A percentile compares a stretch with the other conserved stretches of the same genome.
Evolutionary conservation across 2,797 vertebrate genomes (phyloP).

Genomic region (Gymnopithys bicolor): DNA sequence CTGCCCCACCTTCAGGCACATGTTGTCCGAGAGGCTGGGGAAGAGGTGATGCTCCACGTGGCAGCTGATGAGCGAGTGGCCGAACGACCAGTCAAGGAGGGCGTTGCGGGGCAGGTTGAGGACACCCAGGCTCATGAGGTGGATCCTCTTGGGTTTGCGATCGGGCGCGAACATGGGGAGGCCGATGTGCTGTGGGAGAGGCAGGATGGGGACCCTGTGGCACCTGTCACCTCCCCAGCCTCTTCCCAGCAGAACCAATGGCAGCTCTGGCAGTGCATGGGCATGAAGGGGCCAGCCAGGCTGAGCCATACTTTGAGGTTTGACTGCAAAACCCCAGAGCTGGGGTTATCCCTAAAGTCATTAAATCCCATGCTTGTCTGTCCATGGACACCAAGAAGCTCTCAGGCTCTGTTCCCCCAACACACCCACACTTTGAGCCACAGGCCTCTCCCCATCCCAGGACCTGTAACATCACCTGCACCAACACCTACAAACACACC

Average conservation of each 20-base stretch:
- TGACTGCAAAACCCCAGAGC: neutral
- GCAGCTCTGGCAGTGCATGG: neutral
- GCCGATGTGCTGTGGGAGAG: slow-evolving; percentile 86
- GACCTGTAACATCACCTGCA: neutral
- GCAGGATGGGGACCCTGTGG: neutral
- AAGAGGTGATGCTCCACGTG: slow-evolving; percentile 96
- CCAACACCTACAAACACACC: neutral
- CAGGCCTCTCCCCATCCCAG: neutral
- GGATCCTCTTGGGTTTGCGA: slow-evolving; percentile 84
- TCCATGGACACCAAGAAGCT: fast-evolving
- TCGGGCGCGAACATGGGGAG: slow-evolving; percentile 88
- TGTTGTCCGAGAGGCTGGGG: slow-evolving; percentile 90
- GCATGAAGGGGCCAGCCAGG: fast-evolving
- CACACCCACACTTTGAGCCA: neutral
- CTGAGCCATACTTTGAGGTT: neutral
- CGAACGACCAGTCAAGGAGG: slow-evolving; percentile 90
- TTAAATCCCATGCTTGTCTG: neutral
- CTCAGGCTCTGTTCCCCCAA: neutral
- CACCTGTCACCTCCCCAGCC: fast-evolving
- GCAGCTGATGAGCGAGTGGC: slow-evolving; percentile 94
- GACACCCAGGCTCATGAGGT: slow-evolving; percentile 90
- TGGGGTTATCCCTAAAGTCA: neutral
- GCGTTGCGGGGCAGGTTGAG: slow-evolving; percentile 88
- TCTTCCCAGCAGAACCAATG: neutral
- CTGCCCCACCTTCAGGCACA: slow-evolving; percentile 89